Base-by-base conservation (phyloP, 2,888 invertebrate genomes). In the Drosophila neonasuta region DNA sequence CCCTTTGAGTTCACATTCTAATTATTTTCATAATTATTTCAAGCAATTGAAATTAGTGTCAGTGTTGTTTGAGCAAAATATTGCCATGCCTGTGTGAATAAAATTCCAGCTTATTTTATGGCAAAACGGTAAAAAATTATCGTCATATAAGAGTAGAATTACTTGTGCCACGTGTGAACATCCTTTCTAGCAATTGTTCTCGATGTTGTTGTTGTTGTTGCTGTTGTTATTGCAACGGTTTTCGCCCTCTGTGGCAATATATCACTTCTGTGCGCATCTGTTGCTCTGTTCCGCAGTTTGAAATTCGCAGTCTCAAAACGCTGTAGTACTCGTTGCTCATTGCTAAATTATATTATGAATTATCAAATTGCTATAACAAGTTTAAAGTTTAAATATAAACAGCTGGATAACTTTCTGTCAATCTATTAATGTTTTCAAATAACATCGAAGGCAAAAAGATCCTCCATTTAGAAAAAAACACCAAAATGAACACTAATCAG, bases 191-290 rank as follows among this genome's bases (percentile, higher is more conserved):
- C 39, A 30, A 24, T 24, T 24, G 24, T 24, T 6, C 24, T 24
- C 24, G 6, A 4, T 24, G 44, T 30, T 51, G 15, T 46, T 59
- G 46, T 46, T 71, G 44, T 20, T 36, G 36, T n/a, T 36, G 34
- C 2, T n/a, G 5, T 11, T 6, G 0, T 36, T 36, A n/a, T 36
- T 65, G 45, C n/a, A 9, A 50, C 59, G 34, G 15, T 24, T 11
- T 34, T 49, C 20, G 10, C n/a, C 15, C 32, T 10, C 10, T 30
- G 5, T 29, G 42, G 11, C 44, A 39, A 49, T 48, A 74, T 42
- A 60, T 69, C 42, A 50, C 52, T 20, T 56, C 29, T 39, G 11
- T 9, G 54, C 45, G 11, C 75, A 55, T 54, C 56, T 64, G 64
- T 52, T 62, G 66, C 61, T 17, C 41, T 17, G 41, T 30, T 51